These are phyloP conservation scores for Scaptomyza reducta DNA, from an alignment of 2,888 invertebrate genomes.

Conservation along the genomic window DNA sequence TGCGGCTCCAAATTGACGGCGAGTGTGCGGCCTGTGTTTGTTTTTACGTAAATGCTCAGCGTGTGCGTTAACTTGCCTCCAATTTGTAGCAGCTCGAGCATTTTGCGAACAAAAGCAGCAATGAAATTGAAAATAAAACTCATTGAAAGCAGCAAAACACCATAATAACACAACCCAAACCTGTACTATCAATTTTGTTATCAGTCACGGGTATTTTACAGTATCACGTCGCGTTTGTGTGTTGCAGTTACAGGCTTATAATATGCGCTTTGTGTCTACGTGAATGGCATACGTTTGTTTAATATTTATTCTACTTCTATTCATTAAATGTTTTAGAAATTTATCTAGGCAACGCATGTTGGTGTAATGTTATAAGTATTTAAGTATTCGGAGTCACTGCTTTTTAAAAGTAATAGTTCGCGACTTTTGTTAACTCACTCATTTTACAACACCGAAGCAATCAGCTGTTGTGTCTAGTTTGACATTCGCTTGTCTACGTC, in stretches of 20 bases:
- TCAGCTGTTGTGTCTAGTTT: conserved; percentile 16
- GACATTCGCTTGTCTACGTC: conserved; percentile 46
- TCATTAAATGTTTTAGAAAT: not conserved
- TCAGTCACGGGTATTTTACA: conserved; percentile 21
- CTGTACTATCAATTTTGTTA: conserved; percentile 29
- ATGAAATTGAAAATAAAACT: conserved; percentile 86
- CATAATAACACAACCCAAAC: conserved; percentile 27
- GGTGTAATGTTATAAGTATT: not conserved
- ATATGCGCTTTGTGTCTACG: not conserved
- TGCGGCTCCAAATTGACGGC: conserved; percentile 89
- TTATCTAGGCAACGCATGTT: not conserved
- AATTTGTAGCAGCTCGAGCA: conserved; percentile 87
- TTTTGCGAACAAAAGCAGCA: conserved; percentile 86
- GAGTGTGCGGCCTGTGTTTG: conserved; percentile 88
- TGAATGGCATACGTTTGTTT: not conserved
- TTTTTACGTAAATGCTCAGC: conserved; percentile 88
- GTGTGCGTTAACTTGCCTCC: conserved; percentile 87
- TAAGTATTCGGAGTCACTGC: not conserved
- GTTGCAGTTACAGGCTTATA: conserved; percentile 1
- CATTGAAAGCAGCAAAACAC: conserved; percentile 82
- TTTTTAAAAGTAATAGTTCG: conserved; percentile 9
- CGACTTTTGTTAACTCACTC: conserved; percentile 21
- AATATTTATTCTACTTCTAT: not conserved
- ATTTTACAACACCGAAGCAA: conserved; percentile 26
- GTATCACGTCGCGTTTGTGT: conserved; percentile 1